Evolutionary conservation across 2,113 vertebrate species (phyloP), one percentile per base, ranked within the genome.

Genomic region (Brachypteracias leptosomus): DNA sequence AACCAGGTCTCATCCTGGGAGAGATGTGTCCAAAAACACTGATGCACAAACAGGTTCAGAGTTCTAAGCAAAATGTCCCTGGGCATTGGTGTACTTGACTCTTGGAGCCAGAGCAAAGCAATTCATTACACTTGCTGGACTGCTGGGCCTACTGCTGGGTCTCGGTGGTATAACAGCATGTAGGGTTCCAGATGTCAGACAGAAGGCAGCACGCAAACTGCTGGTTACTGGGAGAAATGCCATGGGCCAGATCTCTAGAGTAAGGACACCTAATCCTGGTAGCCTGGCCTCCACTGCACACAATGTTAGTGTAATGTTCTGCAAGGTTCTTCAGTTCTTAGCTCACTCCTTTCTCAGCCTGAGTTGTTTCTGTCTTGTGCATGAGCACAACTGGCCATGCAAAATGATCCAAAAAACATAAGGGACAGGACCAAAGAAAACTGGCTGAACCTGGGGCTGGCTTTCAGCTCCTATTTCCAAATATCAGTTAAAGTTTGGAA

Each of bases 401-500:
- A 76, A 97, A 96, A 94, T 33, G 54, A 96, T 91, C 94, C 89
- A 65, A 90, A 97, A 98, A 97, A 97, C 91, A 87, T 92, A 97
- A 97, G 93, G 97, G 97, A 95, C 96, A 96, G 94, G 93, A 97
- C 96, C 95, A 95, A 97, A 96, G 94, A 94, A 94, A 96, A 94
- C 94, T 88, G 93, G 94, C 96, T 93, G 87, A 96, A 97, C 96
- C 72, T 84, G 96, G 96, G 93, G 74, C 95, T 92, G 94, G 89
- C 96, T 91, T 88, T 86, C 95, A 95, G 83, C 92, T 89, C 96
- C 95, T 97, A 96, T 96, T 97, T 97, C 97, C 97, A 94, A 97
- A 96, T 93, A 97, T 95, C 94, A 96, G 93, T 95, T 94, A 97
- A 97, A 98, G 95, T 96, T 93, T 92, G 95, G 92, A 97, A 97